Base-by-base conservation (phyloP, 2,888 invertebrate species). In the Stomorhina lunata region DNA sequence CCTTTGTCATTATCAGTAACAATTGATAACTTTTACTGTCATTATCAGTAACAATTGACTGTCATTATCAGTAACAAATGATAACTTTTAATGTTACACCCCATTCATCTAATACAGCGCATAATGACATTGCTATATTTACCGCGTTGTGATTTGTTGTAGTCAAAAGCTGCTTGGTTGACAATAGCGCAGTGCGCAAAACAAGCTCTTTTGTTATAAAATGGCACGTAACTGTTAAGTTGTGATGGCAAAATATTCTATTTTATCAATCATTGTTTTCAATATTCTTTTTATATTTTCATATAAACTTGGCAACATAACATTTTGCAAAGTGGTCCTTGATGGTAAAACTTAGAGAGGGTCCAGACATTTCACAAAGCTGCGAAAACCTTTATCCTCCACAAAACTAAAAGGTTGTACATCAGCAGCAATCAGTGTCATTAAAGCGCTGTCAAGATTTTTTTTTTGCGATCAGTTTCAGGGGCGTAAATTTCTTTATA, bases 291-390 rank as follows among this genome's bases (percentile, higher is more conserved):
- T 71, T n/a, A 45, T 65, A 10, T 32, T 17, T 3, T 45, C 27
- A 25, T 69, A 69, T 12, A 68, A 29, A 27, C 59, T 50, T 6
- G 10, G 37, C 34, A 80, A 34, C 9, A 27, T 29, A 12, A 59
- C 83, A 55, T 85, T 79, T 63, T 85, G 84, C 37, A 87, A 68
- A 61, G 80, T 85, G 80, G 85, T 86, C 22, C 87, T 80, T 37
- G 78, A 84, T 50, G 86, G 87, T 32, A 88, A 71, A 40, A 40
- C n/a, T 83, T 87, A 88, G 25, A 78, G 77, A 15, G 87, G 87
- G 81, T 86, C 86, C 63, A 88, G n/a, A n/a, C n/a, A n/a, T n/a
- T n/a, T n/a, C n/a, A n/a, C n/a, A n/a, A n/a, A n/a, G n/a, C n/a
- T n/a, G n/a, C n/a, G n/a, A n/a, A n/a, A n/a, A n/a, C n/a, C n/a